Base-by-base conservation (phyloP, 1,140 invertebrate species). In the Drosophila subobscura region DNA sequence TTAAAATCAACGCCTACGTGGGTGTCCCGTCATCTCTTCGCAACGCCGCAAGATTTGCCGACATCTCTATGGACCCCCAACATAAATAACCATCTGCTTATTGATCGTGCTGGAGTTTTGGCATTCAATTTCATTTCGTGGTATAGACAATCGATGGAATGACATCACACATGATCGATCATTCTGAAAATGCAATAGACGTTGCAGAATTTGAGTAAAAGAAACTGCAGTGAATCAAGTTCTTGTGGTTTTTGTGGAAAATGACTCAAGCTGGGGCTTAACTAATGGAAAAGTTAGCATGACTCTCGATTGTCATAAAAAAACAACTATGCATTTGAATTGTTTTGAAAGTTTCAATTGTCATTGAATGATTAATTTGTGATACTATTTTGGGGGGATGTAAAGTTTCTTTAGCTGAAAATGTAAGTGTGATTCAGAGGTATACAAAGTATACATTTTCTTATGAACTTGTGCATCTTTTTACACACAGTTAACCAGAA, bases 1-100 rank as follows among this genome's bases (percentile, higher is more conserved):
- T 86, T 86, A 88, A 86, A 86, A 89, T 86, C 83, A 88, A 83
- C 83, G 81, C 81, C 81, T 75, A 85, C 81, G 81, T 86, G 81
- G 81, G 81, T 86, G 83, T 86, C 65, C 80, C 33, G 23, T 40
- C 54, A 23, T 33, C 57, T 61, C 55, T 54, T 46, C 33, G 14
- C 29, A 64, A 33, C 41, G 44, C 16, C 27, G 7, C 37, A 10
- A 37, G 46, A 29, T 50, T 44, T 50, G 61, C 42, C 33, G 55
- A n/a, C 53, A 25, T 37, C 33, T 37, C 33, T 12, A 12, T 37
- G 33, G 33, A 12, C 4, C 33, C 8, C 47, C 50, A 50, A 55
- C 49, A 81, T 77, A 67, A 81, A 77, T 81, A 75, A 76, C 68
- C 66, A 88, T 56, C 55, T 81, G 78, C 78, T 88, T 78, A 76